phyloP scores from a whole-genome alignment of 2,888 invertebrate genomes.

The Hirtodrosophila alboralis region DNA sequence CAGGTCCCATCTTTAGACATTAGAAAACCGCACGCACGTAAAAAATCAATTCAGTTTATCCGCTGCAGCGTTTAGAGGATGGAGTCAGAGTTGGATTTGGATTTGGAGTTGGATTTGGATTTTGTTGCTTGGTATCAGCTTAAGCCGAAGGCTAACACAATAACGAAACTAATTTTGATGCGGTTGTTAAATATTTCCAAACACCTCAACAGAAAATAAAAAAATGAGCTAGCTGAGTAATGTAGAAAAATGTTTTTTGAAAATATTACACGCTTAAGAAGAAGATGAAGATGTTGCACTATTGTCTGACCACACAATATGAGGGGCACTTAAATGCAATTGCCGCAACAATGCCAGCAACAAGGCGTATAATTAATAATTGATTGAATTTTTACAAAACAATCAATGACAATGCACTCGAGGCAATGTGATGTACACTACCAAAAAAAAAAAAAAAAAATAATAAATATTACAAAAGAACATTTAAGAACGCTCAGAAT shows the following conservation, averaged over 20 bases:
- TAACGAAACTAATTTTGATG: constrained; percentile 80
- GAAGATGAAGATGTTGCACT: constrained; percentile 69
- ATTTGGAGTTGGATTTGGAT: constrained; percentile 35
- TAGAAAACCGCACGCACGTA: constrained; percentile 74
- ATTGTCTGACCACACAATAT: constrained; percentile 35
- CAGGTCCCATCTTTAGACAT: constrained; percentile 38
- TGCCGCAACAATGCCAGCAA: constrained; percentile 56
- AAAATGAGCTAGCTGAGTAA: constrained; percentile 38
- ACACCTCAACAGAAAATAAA: constrained; percentile 49
- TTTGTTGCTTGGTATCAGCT: constrained; percentile 40
- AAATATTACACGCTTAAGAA: constrained; percentile 1
- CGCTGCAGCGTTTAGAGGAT: constrained; percentile 23
- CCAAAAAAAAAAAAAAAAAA: too few species aligned
- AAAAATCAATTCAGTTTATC: constrained; percentile 73
- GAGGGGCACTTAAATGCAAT: constrained; percentile 60
- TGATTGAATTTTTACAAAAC: constrained; percentile 67
- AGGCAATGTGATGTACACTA: constrained; percentile 14
- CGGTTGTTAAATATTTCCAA: constrained; percentile 79
- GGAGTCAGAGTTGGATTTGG: constrained; percentile 14
- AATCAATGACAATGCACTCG: constrained; percentile 52
- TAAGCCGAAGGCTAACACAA: constrained; percentile 75
- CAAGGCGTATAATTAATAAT: constrained; percentile 78
- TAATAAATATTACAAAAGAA: too few species aligned
- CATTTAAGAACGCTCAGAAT: too few species aligned
- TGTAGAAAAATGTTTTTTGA: constrained; percentile 16